Evolutionary conservation across 2,797 vertebrate genomes (phyloP).

Genomic region (Hyperoplus immaculatus): DNA sequence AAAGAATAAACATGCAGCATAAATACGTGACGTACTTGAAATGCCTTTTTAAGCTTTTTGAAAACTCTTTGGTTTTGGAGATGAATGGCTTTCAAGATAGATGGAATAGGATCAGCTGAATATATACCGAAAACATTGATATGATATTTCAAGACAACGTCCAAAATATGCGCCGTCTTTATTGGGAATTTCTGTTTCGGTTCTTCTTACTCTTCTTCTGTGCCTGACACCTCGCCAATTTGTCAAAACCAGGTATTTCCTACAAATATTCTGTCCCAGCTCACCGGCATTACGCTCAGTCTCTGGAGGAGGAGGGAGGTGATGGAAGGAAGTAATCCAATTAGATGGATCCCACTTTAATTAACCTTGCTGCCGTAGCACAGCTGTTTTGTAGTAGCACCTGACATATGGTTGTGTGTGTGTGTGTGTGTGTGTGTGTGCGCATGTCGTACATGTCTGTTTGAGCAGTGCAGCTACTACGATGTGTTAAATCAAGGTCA

Average conservation of each 20-base stretch:
- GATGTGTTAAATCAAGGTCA: constrained; percentile 56
- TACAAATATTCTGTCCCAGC: not conserved
- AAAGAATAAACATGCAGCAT: not conserved
- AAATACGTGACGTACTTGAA: not conserved
- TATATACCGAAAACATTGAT: not conserved
- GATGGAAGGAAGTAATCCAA: constrained; percentile 51
- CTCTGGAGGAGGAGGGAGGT: constrained; percentile 1
- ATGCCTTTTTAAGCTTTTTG: not conserved
- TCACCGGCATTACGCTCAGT: constrained; percentile 22
- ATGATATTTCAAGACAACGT: not conserved
- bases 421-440: constrained; percentile 18
- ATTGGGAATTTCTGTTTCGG: not conserved
- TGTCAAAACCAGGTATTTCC: not conserved
- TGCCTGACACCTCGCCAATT: not conserved
- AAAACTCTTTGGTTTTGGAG: not conserved
- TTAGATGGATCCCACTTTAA: constrained; percentile 58
- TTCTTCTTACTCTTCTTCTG: not conserved
- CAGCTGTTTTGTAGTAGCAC: constrained; percentile 48
- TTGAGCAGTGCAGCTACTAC: constrained; percentile 5
- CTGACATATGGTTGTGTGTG: constrained; percentile 49
- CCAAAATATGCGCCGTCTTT: not conserved
- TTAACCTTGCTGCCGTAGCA: constrained; percentile 53
- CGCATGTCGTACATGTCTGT: not conserved
- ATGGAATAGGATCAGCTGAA: not conserved
- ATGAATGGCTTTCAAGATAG: not conserved